Evolutionary conservation across 2,113 vertebrate genomes (phyloP).

Genomic region (Bubo bubo): DNA sequence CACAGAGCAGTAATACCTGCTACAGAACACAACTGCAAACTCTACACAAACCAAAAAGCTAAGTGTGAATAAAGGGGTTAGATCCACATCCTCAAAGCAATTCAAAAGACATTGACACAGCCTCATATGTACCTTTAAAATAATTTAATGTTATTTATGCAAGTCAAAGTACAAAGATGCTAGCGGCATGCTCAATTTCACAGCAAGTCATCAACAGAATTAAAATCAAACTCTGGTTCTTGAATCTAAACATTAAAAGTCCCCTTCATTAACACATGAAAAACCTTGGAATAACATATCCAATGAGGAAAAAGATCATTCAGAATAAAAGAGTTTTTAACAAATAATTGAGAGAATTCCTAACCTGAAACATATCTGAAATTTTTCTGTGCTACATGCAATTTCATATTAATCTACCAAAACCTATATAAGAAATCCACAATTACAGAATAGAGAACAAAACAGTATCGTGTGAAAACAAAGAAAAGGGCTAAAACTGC

Average conservation of each 20-base stretch:
- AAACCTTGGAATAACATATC: neutral
- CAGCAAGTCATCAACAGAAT: neutral
- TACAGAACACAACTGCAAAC: neutral
- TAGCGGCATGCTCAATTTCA: neutral
- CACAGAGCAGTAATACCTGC: neutral
- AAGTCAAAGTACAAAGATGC: neutral
- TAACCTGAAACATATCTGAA: neutral
- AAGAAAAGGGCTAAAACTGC: neutral
- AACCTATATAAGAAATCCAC: neutral
- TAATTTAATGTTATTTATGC: neutral
- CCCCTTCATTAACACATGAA: neutral
- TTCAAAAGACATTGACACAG: neutral
- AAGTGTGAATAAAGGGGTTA: neutral
- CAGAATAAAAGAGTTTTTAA: neutral
- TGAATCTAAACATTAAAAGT: neutral
- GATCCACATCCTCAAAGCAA: neutral
- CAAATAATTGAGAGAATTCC: neutral
- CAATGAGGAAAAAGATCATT: neutral
- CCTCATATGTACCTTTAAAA: neutral
- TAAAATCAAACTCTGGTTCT: neutral
- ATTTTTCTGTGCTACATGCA: neutral
- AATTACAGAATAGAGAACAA: neutral
- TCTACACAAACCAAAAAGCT: neutral
- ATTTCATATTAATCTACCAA: neutral
- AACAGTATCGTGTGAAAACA: neutral